Conservation (phyloP, 2,888 invertebrate genomes). For the Trachelus troglodyta region DNA sequence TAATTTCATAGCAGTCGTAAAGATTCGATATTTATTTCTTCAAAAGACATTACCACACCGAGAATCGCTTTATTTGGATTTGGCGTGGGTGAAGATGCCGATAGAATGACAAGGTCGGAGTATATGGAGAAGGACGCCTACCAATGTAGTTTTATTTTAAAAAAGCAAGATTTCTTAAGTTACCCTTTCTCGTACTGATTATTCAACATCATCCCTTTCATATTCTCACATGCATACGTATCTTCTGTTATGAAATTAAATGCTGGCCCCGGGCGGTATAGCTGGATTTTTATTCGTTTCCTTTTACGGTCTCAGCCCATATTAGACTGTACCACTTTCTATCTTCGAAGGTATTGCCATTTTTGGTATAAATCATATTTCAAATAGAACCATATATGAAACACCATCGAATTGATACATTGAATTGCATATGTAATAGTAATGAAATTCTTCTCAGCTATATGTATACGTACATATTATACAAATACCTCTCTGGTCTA, state of each 20-base stretch:
- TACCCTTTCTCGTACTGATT: neutral
- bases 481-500: neutral
- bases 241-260: neutral
- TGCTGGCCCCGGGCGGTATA: slow-evolving; percentile 7
- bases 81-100: neutral
- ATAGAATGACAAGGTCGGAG: neutral
- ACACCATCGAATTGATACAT: neutral
- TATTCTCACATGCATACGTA: neutral
- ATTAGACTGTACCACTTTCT: slow-evolving; percentile 19
- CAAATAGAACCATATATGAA: neutral
- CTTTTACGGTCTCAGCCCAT: slow-evolving; percentile 13
- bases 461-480: neutral
- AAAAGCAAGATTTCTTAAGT: neutral
- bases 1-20: neutral
- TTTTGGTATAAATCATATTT: slow-evolving; percentile 11
- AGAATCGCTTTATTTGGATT: neutral
- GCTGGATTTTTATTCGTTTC: slow-evolving; percentile 18
- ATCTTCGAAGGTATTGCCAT: slow-evolving; percentile 5
- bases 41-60: neutral
- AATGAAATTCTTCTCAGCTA: neutral
- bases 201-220: neutral
- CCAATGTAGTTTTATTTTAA: neutral
- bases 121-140: neutral
- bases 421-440: neutral
- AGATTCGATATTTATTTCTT: neutral